phyloP scores from a whole-genome alignment of 2,888 invertebrate species.

The Autographa pulchrina region DNA sequence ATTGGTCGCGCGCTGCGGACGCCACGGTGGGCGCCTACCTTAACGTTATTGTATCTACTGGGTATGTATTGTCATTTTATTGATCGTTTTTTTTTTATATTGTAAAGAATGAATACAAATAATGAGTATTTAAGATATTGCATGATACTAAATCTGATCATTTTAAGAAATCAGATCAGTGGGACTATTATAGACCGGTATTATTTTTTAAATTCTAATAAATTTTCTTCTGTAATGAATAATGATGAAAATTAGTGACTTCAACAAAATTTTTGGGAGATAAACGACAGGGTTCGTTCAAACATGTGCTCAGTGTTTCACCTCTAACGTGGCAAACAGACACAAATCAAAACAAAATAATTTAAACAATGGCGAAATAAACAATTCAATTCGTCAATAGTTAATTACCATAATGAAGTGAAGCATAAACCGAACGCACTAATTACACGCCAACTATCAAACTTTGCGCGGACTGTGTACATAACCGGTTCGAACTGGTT shows the following conservation, averaged over 20 bases:
- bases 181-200: too few species aligned
- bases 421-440: neutral
- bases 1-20: slow-evolving; percentile 48
- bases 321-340: neutral
- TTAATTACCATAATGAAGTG: slow-evolving; percentile 2
- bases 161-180: too few species aligned
- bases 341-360: neutral
- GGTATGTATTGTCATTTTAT: neutral
- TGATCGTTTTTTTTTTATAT: neutral
- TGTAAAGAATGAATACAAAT: neutral
- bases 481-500: too few species aligned
- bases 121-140: too few species aligned
- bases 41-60: neutral
- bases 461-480: neutral
- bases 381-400: neutral
- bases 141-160: too few species aligned
- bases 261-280: too few species aligned
- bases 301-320: too few species aligned
- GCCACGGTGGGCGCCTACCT: slow-evolving; percentile 13
- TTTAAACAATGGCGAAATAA: neutral
- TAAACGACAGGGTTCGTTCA: too few species aligned
- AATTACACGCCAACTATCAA: neutral
- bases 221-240: too few species aligned
- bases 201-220: too few species aligned
- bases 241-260: too few species aligned